A percentile compares a stretch with the other conserved stretches of the same genome.
Evolutionary conservation across 92 coral and sea anemone species (phyloP).

Genomic region (Parazoanthus swiftii): DNA sequence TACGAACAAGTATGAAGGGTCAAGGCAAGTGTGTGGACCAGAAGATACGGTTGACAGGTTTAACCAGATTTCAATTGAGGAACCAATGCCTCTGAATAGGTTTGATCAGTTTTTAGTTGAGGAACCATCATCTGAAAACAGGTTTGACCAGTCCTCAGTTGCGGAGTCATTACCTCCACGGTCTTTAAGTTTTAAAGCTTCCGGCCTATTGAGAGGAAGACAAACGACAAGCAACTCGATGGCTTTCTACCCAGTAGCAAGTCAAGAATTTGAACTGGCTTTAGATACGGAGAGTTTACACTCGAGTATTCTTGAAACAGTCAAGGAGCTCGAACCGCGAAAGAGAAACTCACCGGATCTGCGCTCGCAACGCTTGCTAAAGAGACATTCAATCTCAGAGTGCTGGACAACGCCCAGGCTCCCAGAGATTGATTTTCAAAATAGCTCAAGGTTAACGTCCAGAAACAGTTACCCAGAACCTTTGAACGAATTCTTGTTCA

Average conservation of each 20-base stretch:
- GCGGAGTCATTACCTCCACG: no score
- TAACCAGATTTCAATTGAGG: background rate
- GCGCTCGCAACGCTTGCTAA: background rate
- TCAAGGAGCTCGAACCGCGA: background rate
- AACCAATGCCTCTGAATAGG: background rate
- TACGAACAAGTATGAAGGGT: background rate
- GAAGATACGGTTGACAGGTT: background rate
- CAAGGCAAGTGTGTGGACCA: background rate
- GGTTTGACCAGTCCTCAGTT: no score
- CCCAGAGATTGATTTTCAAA: slow-evolving; percentile 2
- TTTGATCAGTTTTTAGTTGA: background rate
- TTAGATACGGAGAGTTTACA: background rate
- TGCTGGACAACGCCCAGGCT: slow-evolving; percentile 14
- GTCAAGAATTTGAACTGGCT: slow-evolving; percentile 12
- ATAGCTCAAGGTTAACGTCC: background rate
- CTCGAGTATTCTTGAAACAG: background rate
- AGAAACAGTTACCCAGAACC: slow-evolving; percentile 9
- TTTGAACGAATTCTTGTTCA: slow-evolving; percentile 3
- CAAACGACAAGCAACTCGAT: background rate
- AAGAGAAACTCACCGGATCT: background rate
- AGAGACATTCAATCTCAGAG: slow-evolving; percentile 1
- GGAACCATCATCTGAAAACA: background rate
- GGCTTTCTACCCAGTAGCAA: background rate
- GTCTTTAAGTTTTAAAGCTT: background rate
- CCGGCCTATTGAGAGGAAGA: background rate